Percentiles rank a stretch among this genome's conserved stretches.
phyloP scores from a whole-genome alignment of 2,797 vertebrate genomes.

The Girardinus metallicus region DNA sequence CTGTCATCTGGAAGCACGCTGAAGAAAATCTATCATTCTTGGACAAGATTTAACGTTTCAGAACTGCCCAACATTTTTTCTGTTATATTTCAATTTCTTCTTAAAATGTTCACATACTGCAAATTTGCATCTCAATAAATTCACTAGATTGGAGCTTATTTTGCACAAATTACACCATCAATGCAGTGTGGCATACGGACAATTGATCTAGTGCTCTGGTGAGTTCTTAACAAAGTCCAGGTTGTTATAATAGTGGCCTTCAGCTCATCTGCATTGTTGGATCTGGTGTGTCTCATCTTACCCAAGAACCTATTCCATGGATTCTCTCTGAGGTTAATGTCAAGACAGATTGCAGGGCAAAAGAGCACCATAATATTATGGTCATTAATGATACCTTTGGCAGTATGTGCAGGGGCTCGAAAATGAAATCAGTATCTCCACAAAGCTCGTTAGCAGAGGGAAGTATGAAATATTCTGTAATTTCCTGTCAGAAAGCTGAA shows the following conservation, averaged over 20 bases:
- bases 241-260: not conserved
- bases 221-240: not conserved
- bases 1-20: slow-evolving; percentile 54
- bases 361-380: not conserved
- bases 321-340: not conserved
- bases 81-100: slow-evolving; percentile 47
- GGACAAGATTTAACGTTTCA: slow-evolving; percentile 63
- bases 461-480: not conserved
- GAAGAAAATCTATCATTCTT: slow-evolving; percentile 70
- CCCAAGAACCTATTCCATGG: not conserved
- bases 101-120: slow-evolving; percentile 36
- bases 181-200: not conserved
- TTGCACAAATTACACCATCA: not conserved
- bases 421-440: slow-evolving; percentile 1
- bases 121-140: not conserved
- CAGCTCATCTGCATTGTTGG: not conserved
- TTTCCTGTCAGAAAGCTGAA: not conserved
- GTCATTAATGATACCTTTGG: not conserved
- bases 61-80: slow-evolving; percentile 50
- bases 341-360: not conserved
- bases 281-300: not conserved
- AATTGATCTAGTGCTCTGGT: not conserved
- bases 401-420: not conserved
- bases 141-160: not conserved
- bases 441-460: no score